Evolutionary conservation across 2,888 invertebrate species (phyloP).

Genomic region (Cartodere bifasciata): DNA sequence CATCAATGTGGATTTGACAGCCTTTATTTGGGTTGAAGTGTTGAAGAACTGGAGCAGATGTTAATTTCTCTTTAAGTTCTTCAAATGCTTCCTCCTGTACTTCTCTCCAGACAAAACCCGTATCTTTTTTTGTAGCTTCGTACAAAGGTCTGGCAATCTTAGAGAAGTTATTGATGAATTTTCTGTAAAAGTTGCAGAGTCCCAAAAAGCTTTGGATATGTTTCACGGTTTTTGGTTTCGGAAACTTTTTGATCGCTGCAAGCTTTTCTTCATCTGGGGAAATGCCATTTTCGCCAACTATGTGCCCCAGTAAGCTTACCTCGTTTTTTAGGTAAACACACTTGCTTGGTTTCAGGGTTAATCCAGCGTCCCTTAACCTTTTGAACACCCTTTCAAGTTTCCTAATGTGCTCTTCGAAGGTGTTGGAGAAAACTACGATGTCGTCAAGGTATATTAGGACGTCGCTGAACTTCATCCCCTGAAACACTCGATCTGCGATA

Average conservation of each 20-base stretch:
- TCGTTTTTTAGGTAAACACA: no score
- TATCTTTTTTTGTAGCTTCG: constrained; percentile 12
- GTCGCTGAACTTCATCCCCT: background rate
- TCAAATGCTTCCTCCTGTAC: constrained; percentile 13
- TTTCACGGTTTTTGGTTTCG: constrained; percentile 8
- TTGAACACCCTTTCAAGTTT: constrained; percentile 9
- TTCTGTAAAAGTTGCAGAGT: constrained; percentile 10
- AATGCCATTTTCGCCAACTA: constrained; percentile 7
- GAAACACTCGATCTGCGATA: background rate
- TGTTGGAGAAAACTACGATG: constrained; percentile 11
- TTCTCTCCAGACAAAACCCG: constrained; percentile 11
- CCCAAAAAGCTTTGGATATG: constrained; percentile 11
- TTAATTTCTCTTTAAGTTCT: constrained; percentile 18
- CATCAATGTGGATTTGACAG: constrained; percentile 24
- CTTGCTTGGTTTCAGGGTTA: constrained; percentile 12
- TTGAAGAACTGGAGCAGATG: constrained; percentile 15
- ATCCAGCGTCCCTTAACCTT: constrained; percentile 8
- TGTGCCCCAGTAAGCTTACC: constrained; percentile 10
- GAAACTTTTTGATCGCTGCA: constrained; percentile 9
- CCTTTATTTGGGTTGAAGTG: constrained; percentile 18
- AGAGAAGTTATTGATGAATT: no score
- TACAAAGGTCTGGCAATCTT: constrained; percentile 18
- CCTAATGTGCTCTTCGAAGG: constrained; percentile 9
- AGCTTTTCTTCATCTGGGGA: constrained; percentile 9
- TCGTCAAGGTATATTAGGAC: constrained; percentile 9